Percentiles rank a stretch among this genome's conserved stretches.
Evolutionary conservation across 2,113 vertebrate genomes (phyloP).

Genomic region (Etia nguti): DNA sequence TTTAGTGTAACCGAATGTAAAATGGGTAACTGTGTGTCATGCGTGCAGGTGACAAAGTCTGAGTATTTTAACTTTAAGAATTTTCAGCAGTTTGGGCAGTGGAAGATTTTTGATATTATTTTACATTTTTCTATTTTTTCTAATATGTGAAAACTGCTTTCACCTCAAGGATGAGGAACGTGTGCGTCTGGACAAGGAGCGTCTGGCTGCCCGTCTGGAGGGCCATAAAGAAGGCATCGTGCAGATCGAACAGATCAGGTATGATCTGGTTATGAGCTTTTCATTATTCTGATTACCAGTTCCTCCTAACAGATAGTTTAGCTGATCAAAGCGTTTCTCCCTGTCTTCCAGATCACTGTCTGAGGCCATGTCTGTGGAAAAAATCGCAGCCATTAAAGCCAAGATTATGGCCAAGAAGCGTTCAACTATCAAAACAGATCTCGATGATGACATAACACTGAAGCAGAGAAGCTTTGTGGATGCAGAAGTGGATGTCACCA

Average conservation of each 20-base stretch:
- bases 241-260: conserved; percentile 98
- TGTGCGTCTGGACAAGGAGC: conserved; percentile 96
- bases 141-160: not conserved
- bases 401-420: conserved; percentile 99
- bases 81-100: not conserved
- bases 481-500: conserved; percentile 94
- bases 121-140: not conserved
- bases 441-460: conserved; percentile 94
- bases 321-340: not conserved
- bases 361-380: conserved; percentile 99
- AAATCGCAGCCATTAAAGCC: conserved; percentile 98
- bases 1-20: not conserved
- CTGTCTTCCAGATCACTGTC: conserved; percentile 83
- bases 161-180: conserved; percentile 90
- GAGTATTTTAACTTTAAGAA: not conserved
- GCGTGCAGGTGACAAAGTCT: not conserved
- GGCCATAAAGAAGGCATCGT: conserved; percentile 98
- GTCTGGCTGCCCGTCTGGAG: conserved; percentile 97
- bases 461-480: conserved; percentile 99
- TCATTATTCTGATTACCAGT: not conserved
- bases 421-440: conserved; percentile 96
- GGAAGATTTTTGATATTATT: not conserved
- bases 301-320: not conserved
- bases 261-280: not conserved
- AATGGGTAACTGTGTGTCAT: not conserved